These are phyloP conservation scores for Gymnocephalus cernua DNA, from an alignment of 2,113 vertebrate genomes.

Conservation along the genomic window DNA sequence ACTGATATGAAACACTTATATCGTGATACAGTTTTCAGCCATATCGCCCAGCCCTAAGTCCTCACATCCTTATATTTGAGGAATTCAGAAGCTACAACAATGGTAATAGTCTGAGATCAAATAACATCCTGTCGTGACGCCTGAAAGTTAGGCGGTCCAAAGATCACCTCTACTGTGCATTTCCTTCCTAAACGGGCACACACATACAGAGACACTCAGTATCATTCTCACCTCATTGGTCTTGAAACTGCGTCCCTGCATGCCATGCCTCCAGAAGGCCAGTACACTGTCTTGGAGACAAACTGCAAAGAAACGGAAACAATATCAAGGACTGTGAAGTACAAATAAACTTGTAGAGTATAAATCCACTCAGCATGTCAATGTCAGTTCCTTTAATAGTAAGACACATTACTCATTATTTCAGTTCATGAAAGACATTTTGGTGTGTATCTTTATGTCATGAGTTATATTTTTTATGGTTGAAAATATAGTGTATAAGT, in stretches of 20 bases:
- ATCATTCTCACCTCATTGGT: conserved; percentile 92
- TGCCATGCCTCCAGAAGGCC: conserved; percentile 98
- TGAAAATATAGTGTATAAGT: not conserved
- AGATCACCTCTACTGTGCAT: not conserved
- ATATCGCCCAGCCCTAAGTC: too few species aligned
- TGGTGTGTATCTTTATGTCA: not conserved
- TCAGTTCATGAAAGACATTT: not conserved
- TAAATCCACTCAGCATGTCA: not conserved
- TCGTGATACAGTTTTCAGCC: too few species aligned
- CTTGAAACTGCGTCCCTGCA: conserved; percentile 98
- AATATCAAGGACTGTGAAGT: not conserved
- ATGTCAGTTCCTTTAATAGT: not conserved
- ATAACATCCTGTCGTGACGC: not conserved
- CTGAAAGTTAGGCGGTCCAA: not conserved
- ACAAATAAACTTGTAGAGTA: not conserved
- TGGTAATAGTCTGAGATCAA: not conserved
- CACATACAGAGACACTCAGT: not conserved
- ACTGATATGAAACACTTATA: too few species aligned
- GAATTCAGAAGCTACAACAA: not conserved
- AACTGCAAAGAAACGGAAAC: conserved; percentile 80
- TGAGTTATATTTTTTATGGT: not conserved
- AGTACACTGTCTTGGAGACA: conserved; percentile 98
- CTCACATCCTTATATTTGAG: not conserved
- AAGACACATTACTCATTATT: not conserved
- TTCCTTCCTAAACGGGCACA: conserved; percentile 52